A percentile compares a stretch with the other conserved stretches of the same genome.
These are phyloP conservation scores for Mantis religiosa DNA, from an alignment of 2,888 invertebrate genomes.

Conservation along the genomic window DNA sequence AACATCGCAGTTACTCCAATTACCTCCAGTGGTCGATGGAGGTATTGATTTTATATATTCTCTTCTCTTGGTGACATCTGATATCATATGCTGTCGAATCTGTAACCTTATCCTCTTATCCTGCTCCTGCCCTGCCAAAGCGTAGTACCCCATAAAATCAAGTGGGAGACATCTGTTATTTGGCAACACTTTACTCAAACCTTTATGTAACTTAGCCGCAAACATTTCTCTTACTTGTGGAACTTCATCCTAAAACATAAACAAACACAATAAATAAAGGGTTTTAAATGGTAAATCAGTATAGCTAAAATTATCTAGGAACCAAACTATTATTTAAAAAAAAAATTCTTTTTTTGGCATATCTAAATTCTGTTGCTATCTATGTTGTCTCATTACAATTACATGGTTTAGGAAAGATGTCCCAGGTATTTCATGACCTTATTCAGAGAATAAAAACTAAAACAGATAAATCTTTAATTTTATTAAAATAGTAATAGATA, in stretches of 20 bases:
- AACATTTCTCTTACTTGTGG: conserved; percentile 85
- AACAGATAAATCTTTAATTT: too few species aligned
- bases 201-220: conserved; percentile 89
- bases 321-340: too few species aligned
- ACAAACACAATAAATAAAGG: neutral
- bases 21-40: conserved; percentile 59
- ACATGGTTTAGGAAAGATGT: too few species aligned
- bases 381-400: too few species aligned
- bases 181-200: conserved; percentile 74
- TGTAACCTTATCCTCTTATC: conserved; percentile 68
- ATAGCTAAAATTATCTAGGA: neutral
- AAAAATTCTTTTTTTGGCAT: too few species aligned
- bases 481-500: too few species aligned
- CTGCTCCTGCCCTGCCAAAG: conserved; percentile 82
- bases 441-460: too few species aligned
- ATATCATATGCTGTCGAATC: conserved; percentile 76
- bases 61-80: conserved; percentile 80
- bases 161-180: conserved; percentile 87
- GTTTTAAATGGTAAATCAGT: neutral
- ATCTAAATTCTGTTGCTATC: too few species aligned
- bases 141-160: conserved; percentile 96
- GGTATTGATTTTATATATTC: conserved; percentile 87
- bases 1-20: neutral
- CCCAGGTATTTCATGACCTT: too few species aligned
- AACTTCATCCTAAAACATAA: conserved; percentile 50